Percentiles rank a stretch among this genome's conserved stretches.
Evolutionary conservation across 2,888 invertebrate genomes (phyloP).

Genomic region (Lathronympha strigana): DNA sequence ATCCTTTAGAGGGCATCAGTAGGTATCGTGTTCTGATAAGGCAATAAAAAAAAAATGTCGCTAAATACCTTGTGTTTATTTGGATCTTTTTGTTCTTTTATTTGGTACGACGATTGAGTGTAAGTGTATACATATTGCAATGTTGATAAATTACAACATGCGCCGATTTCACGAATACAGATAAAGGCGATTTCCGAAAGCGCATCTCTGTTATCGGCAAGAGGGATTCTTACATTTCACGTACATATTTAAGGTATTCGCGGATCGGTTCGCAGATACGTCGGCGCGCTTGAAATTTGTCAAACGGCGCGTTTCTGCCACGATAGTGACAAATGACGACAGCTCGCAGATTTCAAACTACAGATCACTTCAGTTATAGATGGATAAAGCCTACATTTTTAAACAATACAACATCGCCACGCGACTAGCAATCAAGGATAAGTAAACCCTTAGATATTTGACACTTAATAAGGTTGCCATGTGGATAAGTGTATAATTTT

Average conservation of each 20-base stretch:
- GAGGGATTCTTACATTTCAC: conserved; percentile 17
- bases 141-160: not conserved
- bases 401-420: not conserved
- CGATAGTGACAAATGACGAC: conserved; percentile 34
- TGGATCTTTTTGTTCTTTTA: too few relatives aligned
- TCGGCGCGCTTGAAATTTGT: conserved; percentile 31
- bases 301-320: conserved; percentile 19
- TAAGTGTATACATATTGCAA: too few relatives aligned
- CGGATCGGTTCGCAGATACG: conserved; percentile 15
- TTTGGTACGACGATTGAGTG: too few relatives aligned
- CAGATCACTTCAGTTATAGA: not conserved
- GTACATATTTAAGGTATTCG: conserved; percentile 23
- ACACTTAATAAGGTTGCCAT: too few relatives aligned
- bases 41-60: too few relatives aligned
- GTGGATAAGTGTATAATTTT: too few relatives aligned
- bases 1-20: too few relatives aligned
- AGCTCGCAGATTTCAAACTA: conserved; percentile 6
- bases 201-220: conserved; percentile 8
- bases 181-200: not conserved
- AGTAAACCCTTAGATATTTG: too few relatives aligned
- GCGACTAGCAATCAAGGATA: too few relatives aligned
- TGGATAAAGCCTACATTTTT: too few relatives aligned
- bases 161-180: not conserved
- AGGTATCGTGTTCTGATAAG: too few relatives aligned
- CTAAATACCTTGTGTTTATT: too few relatives aligned